These are phyloP conservation scores for Venturia canescens DNA, from an alignment of 1,140 invertebrate species.

Conservation along the genomic window DNA sequence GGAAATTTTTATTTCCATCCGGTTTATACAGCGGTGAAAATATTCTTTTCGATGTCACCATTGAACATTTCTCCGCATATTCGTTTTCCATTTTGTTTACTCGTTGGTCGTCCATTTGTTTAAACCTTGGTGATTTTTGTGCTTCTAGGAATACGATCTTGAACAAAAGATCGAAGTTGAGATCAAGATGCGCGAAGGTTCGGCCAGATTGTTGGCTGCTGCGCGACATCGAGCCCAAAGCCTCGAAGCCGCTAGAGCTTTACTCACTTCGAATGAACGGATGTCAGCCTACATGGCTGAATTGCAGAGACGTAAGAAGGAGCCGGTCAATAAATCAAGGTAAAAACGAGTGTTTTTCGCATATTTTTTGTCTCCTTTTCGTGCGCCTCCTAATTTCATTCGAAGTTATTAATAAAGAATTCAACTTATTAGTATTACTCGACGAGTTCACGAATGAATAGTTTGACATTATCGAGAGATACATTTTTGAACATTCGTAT, in stretches of 20 bases:
- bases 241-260: conserved; percentile 83
- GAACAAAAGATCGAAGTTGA: conserved; percentile 86
- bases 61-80: too few relatives aligned
- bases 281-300: conserved; percentile 84
- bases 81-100: too few relatives aligned
- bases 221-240: conserved; percentile 82
- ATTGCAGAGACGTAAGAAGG: conserved; percentile 80
- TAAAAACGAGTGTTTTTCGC: conserved; percentile 37
- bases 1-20: conserved; percentile 3
- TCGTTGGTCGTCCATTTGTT: not conserved
- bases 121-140: conserved; percentile 45
- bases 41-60: not conserved
- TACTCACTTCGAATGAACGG: conserved; percentile 83
- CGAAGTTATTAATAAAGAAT: not conserved
- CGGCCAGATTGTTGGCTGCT: conserved; percentile 82
- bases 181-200: conserved; percentile 86
- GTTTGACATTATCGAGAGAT: too few relatives aligned
- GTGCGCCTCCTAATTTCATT: not conserved
- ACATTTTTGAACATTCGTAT: too few relatives aligned
- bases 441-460: too few relatives aligned
- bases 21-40: not conserved
- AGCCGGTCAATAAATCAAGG: conserved; percentile 65
- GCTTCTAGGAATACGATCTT: conserved; percentile 80
- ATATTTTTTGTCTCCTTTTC: not conserved
- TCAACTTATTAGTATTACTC: not conserved